Evolutionary conservation across 1,140 invertebrate species (phyloP).

Genomic region (Cotesia chilonis): DNA sequence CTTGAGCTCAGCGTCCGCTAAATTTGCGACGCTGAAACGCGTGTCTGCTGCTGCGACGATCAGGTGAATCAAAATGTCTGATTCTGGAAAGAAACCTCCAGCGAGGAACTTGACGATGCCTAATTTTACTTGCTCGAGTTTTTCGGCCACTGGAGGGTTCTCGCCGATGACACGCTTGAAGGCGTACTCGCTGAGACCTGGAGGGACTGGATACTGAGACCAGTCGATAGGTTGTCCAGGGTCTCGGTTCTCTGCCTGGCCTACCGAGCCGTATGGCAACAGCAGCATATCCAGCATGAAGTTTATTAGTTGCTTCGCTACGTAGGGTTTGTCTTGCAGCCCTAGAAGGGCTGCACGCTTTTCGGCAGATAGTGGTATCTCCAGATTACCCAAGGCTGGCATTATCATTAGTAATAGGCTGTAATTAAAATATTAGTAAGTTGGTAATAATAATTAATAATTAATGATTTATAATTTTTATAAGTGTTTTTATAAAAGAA

Average conservation of each 20-base stretch:
- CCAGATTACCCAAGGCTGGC: slow-evolving; percentile 78
- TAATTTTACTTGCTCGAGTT: slow-evolving; percentile 81
- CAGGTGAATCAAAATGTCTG: slow-evolving; percentile 79
- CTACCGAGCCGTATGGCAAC: slow-evolving; percentile 77
- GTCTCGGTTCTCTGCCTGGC: slow-evolving; percentile 53
- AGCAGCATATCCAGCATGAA: slow-evolving; percentile 85
- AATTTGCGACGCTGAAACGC: slow-evolving; percentile 80
- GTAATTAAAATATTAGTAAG: slow-evolving; percentile 39
- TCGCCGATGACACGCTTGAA: slow-evolving; percentile 84
- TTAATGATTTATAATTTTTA: too few relatives aligned
- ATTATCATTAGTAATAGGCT: slow-evolving; percentile 83
- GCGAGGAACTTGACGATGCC: slow-evolving; percentile 85
- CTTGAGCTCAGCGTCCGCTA: slow-evolving; percentile 79
- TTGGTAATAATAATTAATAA: background rate
- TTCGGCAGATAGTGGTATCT: slow-evolving; percentile 72
- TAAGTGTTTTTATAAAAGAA: too few relatives aligned
- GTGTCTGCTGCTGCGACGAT: slow-evolving; percentile 89
- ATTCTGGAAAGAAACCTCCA: slow-evolving; percentile 77
- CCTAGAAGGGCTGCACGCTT: slow-evolving; percentile 72
- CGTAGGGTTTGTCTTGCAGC: slow-evolving; percentile 68
- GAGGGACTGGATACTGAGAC: slow-evolving; percentile 73
- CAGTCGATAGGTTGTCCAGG: slow-evolving; percentile 53
- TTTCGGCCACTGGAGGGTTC: slow-evolving; percentile 78
- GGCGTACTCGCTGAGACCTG: slow-evolving; percentile 80
- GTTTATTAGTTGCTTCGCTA: slow-evolving; percentile 76